These are phyloP conservation scores for Eueides isabella DNA, from an alignment of 1,140 invertebrate species.

Conservation along the genomic window DNA sequence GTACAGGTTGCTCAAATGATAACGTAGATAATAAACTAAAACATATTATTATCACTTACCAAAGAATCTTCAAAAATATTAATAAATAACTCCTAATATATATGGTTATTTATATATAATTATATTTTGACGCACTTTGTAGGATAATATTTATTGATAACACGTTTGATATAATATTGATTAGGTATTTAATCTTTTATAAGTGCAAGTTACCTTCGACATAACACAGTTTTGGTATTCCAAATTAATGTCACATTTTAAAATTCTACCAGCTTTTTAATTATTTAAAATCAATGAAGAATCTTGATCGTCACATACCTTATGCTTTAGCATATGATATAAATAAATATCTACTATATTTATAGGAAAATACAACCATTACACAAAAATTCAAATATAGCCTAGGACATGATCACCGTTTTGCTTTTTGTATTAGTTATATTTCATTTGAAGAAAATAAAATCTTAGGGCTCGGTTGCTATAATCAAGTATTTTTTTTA, in stretches of 20 bases:
- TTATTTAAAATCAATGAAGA: not conserved
- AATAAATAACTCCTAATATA: not conserved
- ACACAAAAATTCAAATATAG: too few relatives aligned
- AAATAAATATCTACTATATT: too few relatives aligned
- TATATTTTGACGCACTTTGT: not conserved
- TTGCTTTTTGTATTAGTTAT: too few relatives aligned
- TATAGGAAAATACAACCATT: too few relatives aligned
- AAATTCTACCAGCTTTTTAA: not conserved
- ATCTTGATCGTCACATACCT: too few relatives aligned
- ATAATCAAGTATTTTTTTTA: too few relatives aligned
- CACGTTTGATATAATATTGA: not conserved
- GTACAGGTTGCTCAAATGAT: conserved; percentile 38
- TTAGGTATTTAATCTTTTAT: not conserved
- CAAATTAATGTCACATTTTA: not conserved
- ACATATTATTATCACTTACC: conserved; percentile 14
- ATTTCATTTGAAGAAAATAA: too few relatives aligned
- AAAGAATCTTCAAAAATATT: conserved; percentile 4
- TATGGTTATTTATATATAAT: not conserved
- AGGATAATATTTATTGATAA: not conserved
- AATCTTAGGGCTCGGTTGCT: too few relatives aligned
- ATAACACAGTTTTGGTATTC: not conserved
- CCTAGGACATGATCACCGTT: too few relatives aligned
- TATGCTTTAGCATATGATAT: too few relatives aligned
- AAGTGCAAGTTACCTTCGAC: not conserved
- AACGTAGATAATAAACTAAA: conserved; percentile 16